Evolutionary conservation across 2,113 vertebrate genomes (phyloP), one percentile per base, ranked within the genome.

Genomic region (Pachycephala philippinensis): DNA sequence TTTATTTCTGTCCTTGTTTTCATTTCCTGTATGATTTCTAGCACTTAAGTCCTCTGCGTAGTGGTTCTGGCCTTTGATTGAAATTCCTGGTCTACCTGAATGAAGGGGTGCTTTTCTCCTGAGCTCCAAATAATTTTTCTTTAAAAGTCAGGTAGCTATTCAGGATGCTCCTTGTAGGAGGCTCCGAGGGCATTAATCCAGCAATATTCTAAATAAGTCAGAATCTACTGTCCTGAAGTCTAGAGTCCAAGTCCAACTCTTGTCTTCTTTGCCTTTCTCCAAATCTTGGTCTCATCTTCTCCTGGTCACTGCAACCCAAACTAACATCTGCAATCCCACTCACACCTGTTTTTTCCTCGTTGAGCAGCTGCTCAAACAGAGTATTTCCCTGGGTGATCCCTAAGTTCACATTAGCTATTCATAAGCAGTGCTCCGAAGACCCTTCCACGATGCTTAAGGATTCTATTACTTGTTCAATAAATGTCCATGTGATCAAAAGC

Each of bases 281-380:
- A 40, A 20, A 59, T 35, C 49, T 54, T 4, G 0, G 19, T 59
- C 26, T 83, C 53, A 33, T 49, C 28, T 87, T 86, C 26, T 50
- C 19, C 13, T 3, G 4, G 23, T 69, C 17, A 28, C 20, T 68
- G 33, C 59, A 60, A 59, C 20, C 23, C n/a, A 75, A 72, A 49
- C 6, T 45, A 9, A 27, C 1, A 1, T 11, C 33, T 90, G 30
- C 47, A 5, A 15, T 70, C 30, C 39, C 53, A 23, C 39, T 72
- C 33, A 64, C 4, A 75, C 21, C 2, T 17, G 9, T 52, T 80
- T 82, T 17, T 61, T 30, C 5, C 30, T 80, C 1, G 0, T 1
- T 47, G 35, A 59, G 7, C 17, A 47, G 11, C 20, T 80, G 12
- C 8, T 64, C 20, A 70, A 23, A 20, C 2, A 59, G 16, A 63